A percentile compares a stretch with the other conserved stretches of the same genome.
phyloP scores from a whole-genome alignment of 2,113 vertebrate species.

The Daboia siamensis region DNA sequence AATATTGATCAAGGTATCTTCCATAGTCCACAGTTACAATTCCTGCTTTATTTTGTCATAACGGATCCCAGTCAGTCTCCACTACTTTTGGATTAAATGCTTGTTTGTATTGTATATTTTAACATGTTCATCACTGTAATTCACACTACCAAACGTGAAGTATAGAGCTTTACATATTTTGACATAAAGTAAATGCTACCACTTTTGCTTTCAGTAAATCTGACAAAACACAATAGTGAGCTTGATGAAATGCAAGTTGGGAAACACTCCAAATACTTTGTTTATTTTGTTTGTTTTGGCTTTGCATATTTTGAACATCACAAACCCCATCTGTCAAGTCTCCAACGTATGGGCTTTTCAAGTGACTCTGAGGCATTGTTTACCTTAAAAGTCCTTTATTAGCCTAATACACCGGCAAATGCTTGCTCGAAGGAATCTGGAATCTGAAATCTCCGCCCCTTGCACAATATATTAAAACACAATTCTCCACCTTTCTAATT shows the following conservation, averaged over 20 bases:
- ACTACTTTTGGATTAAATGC: background rate
- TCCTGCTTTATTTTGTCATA: background rate
- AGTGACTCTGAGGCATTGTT: too few species aligned
- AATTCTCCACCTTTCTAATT: too few species aligned
- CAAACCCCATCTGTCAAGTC: too few species aligned
- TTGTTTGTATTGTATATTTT: background rate
- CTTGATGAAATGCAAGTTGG: background rate
- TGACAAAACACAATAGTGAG: background rate
- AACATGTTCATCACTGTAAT: constrained; percentile 5
- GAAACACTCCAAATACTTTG: background rate
- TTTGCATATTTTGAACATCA: background rate
- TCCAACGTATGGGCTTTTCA: too few species aligned
- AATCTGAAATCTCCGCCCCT: too few species aligned
- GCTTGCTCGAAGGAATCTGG: too few species aligned
- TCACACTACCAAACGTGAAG: background rate
- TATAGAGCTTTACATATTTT: constrained; percentile 7
- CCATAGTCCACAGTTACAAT: background rate
- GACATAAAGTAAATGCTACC: background rate
- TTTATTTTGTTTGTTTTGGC: background rate
- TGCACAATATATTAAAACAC: too few species aligned
- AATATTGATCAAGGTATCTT: background rate
- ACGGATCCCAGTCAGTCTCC: background rate
- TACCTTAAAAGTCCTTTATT: too few species aligned
- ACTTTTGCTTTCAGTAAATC: background rate
- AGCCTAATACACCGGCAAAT: too few species aligned